Percentiles rank a stretch among this genome's conserved stretches.
phyloP scores from a whole-genome alignment of 2,797 vertebrate genomes.

The Poecilia picta region DNA sequence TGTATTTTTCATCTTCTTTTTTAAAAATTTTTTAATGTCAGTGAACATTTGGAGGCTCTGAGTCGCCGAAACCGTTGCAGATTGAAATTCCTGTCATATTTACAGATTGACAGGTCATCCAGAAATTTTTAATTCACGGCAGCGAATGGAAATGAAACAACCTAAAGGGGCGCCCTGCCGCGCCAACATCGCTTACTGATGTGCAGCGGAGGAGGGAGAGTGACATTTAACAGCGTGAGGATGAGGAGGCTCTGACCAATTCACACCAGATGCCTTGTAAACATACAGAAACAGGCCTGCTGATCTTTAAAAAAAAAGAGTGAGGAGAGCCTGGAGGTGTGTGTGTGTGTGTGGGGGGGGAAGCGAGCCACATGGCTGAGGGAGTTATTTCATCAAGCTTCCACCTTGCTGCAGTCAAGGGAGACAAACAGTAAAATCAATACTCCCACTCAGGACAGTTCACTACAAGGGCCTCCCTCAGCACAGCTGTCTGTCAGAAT shows the following conservation, averaged over 20 bases:
- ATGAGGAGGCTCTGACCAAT: conserved; percentile 44
- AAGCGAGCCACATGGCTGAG: conserved; percentile 30
- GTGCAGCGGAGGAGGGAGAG: conserved; percentile 58
- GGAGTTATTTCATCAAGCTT: conserved; percentile 62
- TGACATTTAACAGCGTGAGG: conserved; percentile 73
- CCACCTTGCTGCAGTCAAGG: conserved; percentile 66
- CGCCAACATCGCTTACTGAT: conserved; percentile 62
- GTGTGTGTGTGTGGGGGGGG: too few relatives aligned
- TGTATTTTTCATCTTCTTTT: not conserved
- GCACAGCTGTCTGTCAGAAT: conserved; percentile 74
- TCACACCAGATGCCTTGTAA: conserved; percentile 39
- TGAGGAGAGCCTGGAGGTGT: conserved; percentile 15
- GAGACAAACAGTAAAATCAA: conserved; percentile 80
- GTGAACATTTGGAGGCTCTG: conserved; percentile 41
- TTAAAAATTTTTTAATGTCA: conserved; percentile 51
- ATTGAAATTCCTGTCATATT: conserved; percentile 53
- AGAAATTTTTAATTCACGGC: conserved; percentile 68
- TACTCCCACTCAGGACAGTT: conserved; percentile 77
- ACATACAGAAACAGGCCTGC: conserved; percentile 32
- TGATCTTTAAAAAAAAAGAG: conserved; percentile 30
- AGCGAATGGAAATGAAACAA: conserved; percentile 67
- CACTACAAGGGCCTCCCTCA: conserved; percentile 73
- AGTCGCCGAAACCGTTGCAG: conserved; percentile 27
- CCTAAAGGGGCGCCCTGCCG: conserved; percentile 57
- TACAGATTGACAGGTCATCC: conserved; percentile 54